Evolutionary conservation across 2,113 vertebrate genomes (phyloP).

Genomic region (Pterocles burchelli): DNA sequence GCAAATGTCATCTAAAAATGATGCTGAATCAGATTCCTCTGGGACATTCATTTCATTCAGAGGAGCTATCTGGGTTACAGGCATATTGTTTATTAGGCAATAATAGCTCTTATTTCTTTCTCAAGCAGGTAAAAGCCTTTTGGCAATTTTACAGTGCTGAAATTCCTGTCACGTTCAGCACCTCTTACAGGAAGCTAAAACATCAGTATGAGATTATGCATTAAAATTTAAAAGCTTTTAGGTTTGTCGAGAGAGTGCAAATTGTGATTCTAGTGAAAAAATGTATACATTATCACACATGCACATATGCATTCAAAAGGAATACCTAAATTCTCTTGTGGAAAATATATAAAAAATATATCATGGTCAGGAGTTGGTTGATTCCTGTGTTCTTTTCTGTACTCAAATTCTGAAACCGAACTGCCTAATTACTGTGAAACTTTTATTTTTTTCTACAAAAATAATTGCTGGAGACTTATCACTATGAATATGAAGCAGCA

Average conservation of each 20-base stretch:
- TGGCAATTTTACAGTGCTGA: not conserved
- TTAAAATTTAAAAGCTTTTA: constrained; percentile 13
- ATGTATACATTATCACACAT: no score
- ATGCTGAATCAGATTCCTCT: not conserved
- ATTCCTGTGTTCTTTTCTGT: not conserved
- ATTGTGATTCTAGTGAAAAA: not conserved
- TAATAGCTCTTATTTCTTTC: constrained; percentile 20
- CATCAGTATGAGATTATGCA: not conserved
- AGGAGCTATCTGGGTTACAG: not conserved
- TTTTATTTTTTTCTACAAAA: not conserved
- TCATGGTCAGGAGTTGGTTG: not conserved
- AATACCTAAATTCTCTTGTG: not conserved
- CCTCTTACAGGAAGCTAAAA: constrained; percentile 9
- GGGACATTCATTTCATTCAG: not conserved
- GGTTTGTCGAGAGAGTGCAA: not conserved
- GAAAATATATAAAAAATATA: not conserved
- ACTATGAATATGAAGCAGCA: not conserved
- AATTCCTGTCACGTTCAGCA: constrained; percentile 20
- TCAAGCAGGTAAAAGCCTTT: constrained; percentile 38
- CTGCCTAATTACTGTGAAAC: not conserved
- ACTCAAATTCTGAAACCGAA: not conserved
- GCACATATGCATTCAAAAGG: not conserved
- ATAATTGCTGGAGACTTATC: constrained; percentile 5
- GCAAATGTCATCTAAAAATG: not conserved
- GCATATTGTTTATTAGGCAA: constrained; percentile 40